phyloP scores from a whole-genome alignment of 2,888 invertebrate genomes.

The Pachliopta kotzebuea region DNA sequence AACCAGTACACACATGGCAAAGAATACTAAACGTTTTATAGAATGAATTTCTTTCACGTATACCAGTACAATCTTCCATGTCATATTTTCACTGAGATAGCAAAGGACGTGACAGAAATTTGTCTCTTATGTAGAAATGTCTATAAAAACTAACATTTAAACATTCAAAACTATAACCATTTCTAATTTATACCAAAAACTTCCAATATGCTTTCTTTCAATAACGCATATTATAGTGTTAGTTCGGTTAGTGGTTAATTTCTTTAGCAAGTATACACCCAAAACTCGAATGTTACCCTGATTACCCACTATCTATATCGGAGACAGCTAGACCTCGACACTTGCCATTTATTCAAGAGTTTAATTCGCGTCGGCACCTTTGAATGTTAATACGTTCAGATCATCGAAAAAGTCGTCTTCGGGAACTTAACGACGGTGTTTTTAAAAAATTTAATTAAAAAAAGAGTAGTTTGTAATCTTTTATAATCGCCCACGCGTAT shows the following conservation, averaged over 20 bases:
- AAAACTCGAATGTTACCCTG: neutral
- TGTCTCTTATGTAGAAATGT: neutral
- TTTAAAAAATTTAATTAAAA: conserved; percentile 27
- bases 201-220: too few relatives aligned
- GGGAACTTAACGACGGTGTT: conserved; percentile 24
- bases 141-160: neutral
- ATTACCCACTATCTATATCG: neutral
- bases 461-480: conserved; percentile 24
- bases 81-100: conserved; percentile 23
- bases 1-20: conserved; percentile 17
- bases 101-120: conserved; percentile 19
- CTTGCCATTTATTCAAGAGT: conserved; percentile 9
- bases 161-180: neutral
- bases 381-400: conserved; percentile 15
- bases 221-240: too few relatives aligned
- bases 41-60: conserved; percentile 24
- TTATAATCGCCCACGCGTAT: conserved; percentile 28
- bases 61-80: conserved; percentile 16
- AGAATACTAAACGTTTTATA: conserved; percentile 21
- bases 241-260: too few relatives aligned
- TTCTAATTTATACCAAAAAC: too few relatives aligned
- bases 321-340: conserved; percentile 5
- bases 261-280: neutral
- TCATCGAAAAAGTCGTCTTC: conserved; percentile 23
- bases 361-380: conserved; percentile 23